Base-by-base conservation (phyloP, 2,888 invertebrate species). In the Parnassius mnemosyne region DNA sequence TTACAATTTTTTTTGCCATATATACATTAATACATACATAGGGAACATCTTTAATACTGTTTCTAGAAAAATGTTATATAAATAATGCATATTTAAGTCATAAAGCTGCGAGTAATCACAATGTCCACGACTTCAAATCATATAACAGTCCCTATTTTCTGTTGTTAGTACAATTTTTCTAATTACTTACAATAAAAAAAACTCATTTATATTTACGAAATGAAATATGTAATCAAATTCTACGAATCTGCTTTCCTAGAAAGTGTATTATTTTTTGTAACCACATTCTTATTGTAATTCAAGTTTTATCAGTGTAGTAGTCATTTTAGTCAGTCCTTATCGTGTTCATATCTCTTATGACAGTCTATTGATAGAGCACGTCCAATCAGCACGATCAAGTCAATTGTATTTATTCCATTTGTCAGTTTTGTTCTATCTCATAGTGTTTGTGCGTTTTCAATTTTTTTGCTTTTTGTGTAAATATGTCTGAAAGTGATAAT, bases 331-430 rank as follows among this genome's bases (percentile, higher is more conserved):
- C 67, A 63, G 73, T 74, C 13, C 1, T 78, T 84, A 84, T 85
- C 84, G 70, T 69, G 65, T 72, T 47, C 78, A 69, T 85, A 84
- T 87, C 83, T 77, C 68, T 61, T 61, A 68, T 71, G 72, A 71
- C 72, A 78, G 73, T 73, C 70, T 70, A 66, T 77, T 77, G 83
- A 84, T 83, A 81, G 77, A 76, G 74, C 68, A 67, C 69, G 62
- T 71, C 68, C 72, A 68, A 72, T 75, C 69, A 72, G 74, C 70
- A 66, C 70, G 67, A 71, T 74, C 69, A 71, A 72, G 70, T 54
- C 55, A 63, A 62, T 65, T 34, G 5, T 46, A 34, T 13, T 34
- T 49, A 50, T 34, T 34, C 34, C 41, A 49, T 49, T 53, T 62
- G n/a, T 53, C 49, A 57, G 44, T 41, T 16, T 57, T 9, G 49